These are phyloP conservation scores for Flabesymbios commensalis DNA, from an alignment of 2,888 invertebrate genomes.

Conservation along the genomic window DNA sequence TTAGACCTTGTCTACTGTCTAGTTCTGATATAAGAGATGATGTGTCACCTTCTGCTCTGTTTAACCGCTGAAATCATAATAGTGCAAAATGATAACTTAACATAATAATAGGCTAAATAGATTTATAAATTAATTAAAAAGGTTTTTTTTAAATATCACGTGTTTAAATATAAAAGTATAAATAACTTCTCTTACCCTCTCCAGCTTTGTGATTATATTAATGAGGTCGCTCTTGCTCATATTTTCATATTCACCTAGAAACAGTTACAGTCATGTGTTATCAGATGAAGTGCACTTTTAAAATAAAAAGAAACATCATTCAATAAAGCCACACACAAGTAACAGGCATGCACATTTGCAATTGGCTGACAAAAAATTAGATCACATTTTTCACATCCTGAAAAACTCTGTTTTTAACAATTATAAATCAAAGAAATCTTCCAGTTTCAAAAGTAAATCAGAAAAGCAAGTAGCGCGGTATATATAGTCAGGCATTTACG, in stretches of 20 bases:
- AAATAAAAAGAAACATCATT: neutral
- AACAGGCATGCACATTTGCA: too few species aligned
- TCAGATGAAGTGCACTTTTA: neutral
- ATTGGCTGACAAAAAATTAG: too few species aligned
- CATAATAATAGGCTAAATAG: neutral
- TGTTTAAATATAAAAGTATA: too few species aligned
- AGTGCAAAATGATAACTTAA: neutral
- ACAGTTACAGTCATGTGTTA: neutral
- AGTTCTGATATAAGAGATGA: slow-evolving; percentile 42
- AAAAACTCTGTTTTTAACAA: too few species aligned
- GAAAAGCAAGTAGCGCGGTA: too few species aligned
- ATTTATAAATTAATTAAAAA: too few species aligned
- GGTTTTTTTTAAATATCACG: too few species aligned
- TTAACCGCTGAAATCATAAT: slow-evolving; percentile 39
- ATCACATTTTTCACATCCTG: too few species aligned
- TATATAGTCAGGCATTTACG: too few species aligned
- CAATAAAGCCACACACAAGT: neutral
- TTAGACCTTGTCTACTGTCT: slow-evolving; percentile 34
- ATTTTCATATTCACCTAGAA: slow-evolving; percentile 42
- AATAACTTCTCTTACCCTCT: slow-evolving; percentile 43
- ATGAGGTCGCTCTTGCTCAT: slow-evolving; percentile 54
- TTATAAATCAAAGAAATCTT: too few species aligned
- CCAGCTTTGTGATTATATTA: slow-evolving; percentile 40
- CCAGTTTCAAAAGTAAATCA: too few species aligned
- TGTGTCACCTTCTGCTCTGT: slow-evolving; percentile 39